Conservation (phyloP, 2,113 vertebrate genomes). For the Rhinolophus ferrumequinum region DNA sequence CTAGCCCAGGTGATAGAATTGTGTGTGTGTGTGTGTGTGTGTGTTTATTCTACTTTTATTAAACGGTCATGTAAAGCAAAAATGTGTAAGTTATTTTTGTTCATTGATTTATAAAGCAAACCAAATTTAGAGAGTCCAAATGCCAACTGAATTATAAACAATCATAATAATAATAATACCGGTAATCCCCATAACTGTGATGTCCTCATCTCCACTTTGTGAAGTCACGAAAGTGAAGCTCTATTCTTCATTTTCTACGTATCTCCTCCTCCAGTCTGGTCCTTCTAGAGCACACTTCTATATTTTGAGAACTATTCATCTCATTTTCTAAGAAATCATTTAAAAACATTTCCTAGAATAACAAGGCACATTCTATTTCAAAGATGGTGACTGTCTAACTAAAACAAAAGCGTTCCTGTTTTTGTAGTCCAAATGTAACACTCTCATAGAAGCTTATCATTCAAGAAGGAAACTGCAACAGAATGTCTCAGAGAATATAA, state of each 20-base stretch:
- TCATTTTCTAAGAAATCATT: constrained; percentile 55
- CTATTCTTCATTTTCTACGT: neutral
- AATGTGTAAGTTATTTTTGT: neutral
- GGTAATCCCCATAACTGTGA: neutral
- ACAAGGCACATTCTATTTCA: constrained; percentile 23
- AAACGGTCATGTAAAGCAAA: neutral
- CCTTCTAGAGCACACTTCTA: neutral
- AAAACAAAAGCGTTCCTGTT: constrained; percentile 48
- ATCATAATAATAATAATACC: neutral
- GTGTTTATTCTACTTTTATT: neutral
- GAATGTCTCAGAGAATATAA: constrained; percentile 51
- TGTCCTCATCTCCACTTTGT: neutral
- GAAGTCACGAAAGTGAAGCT: neutral
- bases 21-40: neutral
- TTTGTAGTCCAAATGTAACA: constrained; percentile 17
- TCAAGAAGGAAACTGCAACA: constrained; percentile 42
- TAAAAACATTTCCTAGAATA: constrained; percentile 58
- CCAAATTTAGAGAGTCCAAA: neutral
- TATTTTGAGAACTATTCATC: neutral
- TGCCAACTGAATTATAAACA: neutral
- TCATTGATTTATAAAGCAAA: neutral
- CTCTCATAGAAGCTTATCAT: constrained; percentile 12
- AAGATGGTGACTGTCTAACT: constrained; percentile 48
- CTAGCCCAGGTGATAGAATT: neutral
- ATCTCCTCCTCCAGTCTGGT: neutral